Conservation (phyloP, 2,888 invertebrate genomes). For the Gari tellinella region DNA sequence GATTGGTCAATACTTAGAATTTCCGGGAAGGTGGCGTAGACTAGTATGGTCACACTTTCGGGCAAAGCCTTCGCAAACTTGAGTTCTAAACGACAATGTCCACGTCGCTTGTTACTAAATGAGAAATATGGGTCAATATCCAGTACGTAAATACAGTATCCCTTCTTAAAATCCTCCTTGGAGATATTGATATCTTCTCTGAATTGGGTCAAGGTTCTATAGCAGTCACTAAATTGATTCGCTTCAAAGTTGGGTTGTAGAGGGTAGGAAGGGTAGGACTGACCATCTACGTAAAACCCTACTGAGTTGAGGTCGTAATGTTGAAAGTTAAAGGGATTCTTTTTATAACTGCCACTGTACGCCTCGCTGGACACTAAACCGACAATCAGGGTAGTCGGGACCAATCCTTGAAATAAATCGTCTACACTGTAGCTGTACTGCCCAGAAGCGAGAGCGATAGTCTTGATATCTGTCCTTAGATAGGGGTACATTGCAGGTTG, state of each 20-base stretch:
- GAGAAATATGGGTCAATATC: slow-evolving; percentile 23
- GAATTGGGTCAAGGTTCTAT: slow-evolving; percentile 32
- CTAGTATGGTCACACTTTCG: slow-evolving; percentile 36
- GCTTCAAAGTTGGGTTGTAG: slow-evolving; percentile 19
- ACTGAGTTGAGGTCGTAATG: slow-evolving; percentile 25
- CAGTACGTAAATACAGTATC: slow-evolving; percentile 41
- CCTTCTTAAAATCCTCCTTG: slow-evolving; percentile 25
- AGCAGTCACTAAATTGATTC: slow-evolving; percentile 34
- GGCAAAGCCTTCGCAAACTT: slow-evolving; percentile 39
- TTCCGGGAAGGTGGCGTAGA: slow-evolving; percentile 47
- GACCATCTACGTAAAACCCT: slow-evolving; percentile 45
- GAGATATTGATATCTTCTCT: slow-evolving; percentile 30
- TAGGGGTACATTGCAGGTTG: slow-evolving; percentile 43
- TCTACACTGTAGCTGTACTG: slow-evolving; percentile 33
- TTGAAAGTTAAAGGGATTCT: slow-evolving; percentile 49
- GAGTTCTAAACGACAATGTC: slow-evolving; percentile 43
- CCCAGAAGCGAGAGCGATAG: slow-evolving; percentile 40
- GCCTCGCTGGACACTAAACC: slow-evolving; percentile 32
- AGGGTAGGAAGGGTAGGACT: slow-evolving; percentile 36
- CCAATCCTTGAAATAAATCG: slow-evolving; percentile 34
- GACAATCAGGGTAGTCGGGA: slow-evolving; percentile 34
- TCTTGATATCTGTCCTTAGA: slow-evolving; percentile 37
- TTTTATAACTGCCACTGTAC: slow-evolving; percentile 31
- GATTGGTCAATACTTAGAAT: slow-evolving; percentile 18
- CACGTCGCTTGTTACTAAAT: slow-evolving; percentile 41